phyloP scores from a whole-genome alignment of 2,888 invertebrate species.

The Platycheirus albimanus region DNA sequence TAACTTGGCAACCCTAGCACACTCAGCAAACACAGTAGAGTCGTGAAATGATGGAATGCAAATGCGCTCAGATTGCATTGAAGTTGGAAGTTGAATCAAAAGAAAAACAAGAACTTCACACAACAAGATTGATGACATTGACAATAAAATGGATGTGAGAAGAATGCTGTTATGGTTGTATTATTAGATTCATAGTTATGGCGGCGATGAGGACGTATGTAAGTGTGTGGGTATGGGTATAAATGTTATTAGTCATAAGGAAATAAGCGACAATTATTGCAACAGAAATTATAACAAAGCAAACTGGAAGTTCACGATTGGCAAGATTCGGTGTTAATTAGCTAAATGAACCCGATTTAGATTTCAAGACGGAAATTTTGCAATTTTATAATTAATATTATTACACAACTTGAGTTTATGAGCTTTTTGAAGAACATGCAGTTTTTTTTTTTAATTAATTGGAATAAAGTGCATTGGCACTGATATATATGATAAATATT shows the following conservation, averaged over 20 bases:
- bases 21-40: constrained; percentile 13
- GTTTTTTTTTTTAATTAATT: no score
- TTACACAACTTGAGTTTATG: neutral
- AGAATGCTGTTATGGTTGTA: constrained; percentile 32
- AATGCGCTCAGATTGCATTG: constrained; percentile 50
- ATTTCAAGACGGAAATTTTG: constrained; percentile 8
- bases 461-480: no score
- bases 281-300: constrained; percentile 9
- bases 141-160: constrained; percentile 57
- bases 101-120: neutral
- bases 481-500: no score
- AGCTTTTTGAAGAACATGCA: neutral
- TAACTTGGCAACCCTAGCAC: constrained; percentile 7
- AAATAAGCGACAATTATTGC: constrained; percentile 9
- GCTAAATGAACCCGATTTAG: constrained; percentile 26
- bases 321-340: constrained; percentile 26
- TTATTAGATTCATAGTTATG: constrained; percentile 8
- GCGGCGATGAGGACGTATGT: neutral
- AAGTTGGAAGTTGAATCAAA: constrained; percentile 8
- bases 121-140: constrained; percentile 71
- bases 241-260: constrained; percentile 22
- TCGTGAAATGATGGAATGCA: constrained; percentile 63
- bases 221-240: neutral
- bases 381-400: neutral
- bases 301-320: constrained; percentile 17